Evolutionary conservation across 2,113 vertebrate genomes (phyloP).

Genomic region (Varanus komodoensis): DNA sequence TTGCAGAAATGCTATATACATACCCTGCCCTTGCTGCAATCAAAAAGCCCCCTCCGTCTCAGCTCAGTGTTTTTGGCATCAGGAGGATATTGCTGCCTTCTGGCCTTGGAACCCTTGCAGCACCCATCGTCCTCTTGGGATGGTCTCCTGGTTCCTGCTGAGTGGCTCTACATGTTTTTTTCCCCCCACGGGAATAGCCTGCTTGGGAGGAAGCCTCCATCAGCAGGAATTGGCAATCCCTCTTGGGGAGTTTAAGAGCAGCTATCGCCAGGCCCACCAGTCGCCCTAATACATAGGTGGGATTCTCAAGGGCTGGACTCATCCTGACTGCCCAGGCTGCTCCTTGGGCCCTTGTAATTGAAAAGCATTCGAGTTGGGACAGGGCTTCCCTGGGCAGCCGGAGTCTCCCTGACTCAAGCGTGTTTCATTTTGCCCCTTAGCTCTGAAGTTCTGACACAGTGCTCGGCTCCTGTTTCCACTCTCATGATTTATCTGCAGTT

Average conservation of each 20-base stretch:
- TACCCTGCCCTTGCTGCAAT: background rate
- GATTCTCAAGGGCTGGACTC: background rate
- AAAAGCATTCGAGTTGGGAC: background rate
- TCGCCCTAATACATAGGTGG: too few species aligned
- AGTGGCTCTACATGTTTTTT: background rate
- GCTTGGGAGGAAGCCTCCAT: background rate
- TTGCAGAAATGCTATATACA: background rate
- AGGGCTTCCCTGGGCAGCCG: too few species aligned
- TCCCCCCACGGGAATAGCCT: background rate
- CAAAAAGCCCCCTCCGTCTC: background rate
- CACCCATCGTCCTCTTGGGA: too few species aligned
- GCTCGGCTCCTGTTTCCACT: background rate
- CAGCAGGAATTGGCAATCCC: background rate
- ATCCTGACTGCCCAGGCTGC: background rate
- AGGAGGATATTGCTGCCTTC: too few species aligned
- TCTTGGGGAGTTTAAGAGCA: background rate
- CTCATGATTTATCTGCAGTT: background rate
- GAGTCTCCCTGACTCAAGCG: too few species aligned
- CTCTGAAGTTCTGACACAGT: background rate
- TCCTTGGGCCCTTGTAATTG: background rate
- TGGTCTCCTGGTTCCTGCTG: background rate
- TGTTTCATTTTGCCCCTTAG: background rate
- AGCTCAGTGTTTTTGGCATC: background rate
- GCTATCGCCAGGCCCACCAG: background rate
- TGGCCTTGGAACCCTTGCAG: background rate